Percentiles rank a stretch among this genome's conserved stretches.
These are phyloP conservation scores for Danaus melanippus DNA, from an alignment of 1,140 invertebrate genomes.

Conservation along the genomic window DNA sequence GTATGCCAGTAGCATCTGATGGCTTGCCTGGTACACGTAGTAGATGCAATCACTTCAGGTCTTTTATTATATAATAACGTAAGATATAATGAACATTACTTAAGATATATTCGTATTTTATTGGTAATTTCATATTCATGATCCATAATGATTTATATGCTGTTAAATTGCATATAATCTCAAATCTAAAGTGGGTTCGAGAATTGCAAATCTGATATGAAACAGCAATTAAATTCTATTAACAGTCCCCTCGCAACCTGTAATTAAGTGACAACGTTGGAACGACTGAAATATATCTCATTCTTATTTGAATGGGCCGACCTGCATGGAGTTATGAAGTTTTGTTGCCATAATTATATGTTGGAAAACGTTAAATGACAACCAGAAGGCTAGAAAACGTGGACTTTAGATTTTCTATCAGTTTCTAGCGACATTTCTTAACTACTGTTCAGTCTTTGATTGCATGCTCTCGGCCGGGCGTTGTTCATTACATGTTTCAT, in stretches of 20 bases:
- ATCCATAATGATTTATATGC: slow-evolving; percentile 29
- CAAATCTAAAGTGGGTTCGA: slow-evolving; percentile 28
- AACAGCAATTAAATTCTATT: slow-evolving; percentile 65
- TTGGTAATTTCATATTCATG: slow-evolving; percentile 17
- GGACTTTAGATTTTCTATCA: slow-evolving; percentile 26
- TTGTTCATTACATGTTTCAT: slow-evolving; percentile 44
- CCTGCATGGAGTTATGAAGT: slow-evolving; percentile 48
- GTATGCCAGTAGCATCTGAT: slow-evolving; percentile 15
- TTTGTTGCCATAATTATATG: slow-evolving; percentile 55
- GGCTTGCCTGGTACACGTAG: neutral
- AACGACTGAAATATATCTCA: slow-evolving; percentile 56
- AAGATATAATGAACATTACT: neutral
- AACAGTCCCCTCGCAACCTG: slow-evolving; percentile 44
- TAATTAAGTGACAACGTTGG: slow-evolving; percentile 56
- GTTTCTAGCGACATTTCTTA: slow-evolving; percentile 43
- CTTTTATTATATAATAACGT: slow-evolving; percentile 3
- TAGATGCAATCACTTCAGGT: neutral
- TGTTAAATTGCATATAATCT: slow-evolving; percentile 30
- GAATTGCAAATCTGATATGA: slow-evolving; percentile 32
- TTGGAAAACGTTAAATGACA: slow-evolving; percentile 26
- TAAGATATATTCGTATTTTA: slow-evolving; percentile 10
- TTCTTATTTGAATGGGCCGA: slow-evolving; percentile 48
- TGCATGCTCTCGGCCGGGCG: slow-evolving; percentile 33
- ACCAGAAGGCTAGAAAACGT: slow-evolving; percentile 17
- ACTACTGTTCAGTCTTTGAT: slow-evolving; percentile 31